Evolutionary conservation across 2,888 invertebrate species (phyloP).

Genomic region (Tanypteryx hageni): DNA sequence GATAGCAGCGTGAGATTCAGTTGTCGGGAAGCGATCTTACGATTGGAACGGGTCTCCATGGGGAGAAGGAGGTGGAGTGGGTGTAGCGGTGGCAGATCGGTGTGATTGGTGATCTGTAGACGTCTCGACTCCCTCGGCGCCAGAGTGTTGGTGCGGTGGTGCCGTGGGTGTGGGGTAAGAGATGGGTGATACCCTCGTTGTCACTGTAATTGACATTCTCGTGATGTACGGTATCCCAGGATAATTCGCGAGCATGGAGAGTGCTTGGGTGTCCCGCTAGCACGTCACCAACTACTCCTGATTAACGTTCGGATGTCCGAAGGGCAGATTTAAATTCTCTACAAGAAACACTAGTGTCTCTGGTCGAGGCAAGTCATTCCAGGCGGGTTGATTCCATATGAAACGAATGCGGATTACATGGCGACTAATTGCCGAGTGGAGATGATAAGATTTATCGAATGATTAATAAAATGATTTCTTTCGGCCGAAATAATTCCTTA

Average conservation of each 20-base stretch:
- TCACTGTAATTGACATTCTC: slow-evolving; percentile 62
- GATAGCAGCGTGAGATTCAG: neutral
- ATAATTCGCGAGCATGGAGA: slow-evolving; percentile 54
- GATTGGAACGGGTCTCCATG: neutral
- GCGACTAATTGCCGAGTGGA: too few relatives aligned
- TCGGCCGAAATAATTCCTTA: too few relatives aligned
- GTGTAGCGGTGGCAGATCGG: neutral
- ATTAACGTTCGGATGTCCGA: slow-evolving; percentile 39
- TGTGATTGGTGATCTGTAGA: slow-evolving; percentile 56
- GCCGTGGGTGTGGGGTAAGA: slow-evolving; percentile 22
- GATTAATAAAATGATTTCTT: too few relatives aligned
- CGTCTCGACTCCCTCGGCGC: neutral
- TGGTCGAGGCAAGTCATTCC: too few relatives aligned
- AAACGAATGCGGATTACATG: too few relatives aligned
- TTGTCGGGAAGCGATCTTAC: neutral
- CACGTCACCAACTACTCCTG: slow-evolving; percentile 45
- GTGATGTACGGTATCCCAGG: slow-evolving; percentile 60
- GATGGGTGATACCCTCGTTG: neutral
- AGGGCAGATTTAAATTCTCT: slow-evolving; percentile 9
- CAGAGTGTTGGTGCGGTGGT: neutral
- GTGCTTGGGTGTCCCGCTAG: slow-evolving; percentile 55
- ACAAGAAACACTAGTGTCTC: too few relatives aligned
- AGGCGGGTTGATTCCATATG: too few relatives aligned
- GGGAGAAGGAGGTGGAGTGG: slow-evolving; percentile 24
- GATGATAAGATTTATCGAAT: too few relatives aligned